Evolutionary conservation across 2,797 vertebrate genomes (phyloP).

Genomic region (Heteromormyrus szaboi): DNA sequence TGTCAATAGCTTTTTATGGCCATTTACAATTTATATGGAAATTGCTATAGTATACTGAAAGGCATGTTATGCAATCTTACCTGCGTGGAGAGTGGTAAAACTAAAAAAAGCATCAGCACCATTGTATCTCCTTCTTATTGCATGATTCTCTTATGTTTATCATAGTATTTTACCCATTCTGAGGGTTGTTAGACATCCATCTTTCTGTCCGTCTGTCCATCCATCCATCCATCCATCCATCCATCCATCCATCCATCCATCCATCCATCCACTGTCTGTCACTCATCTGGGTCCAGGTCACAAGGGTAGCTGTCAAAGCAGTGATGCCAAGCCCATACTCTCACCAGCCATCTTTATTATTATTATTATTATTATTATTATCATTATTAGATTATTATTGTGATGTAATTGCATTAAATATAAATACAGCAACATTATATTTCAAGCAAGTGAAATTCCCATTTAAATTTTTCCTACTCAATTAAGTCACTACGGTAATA

Average conservation of each 20-base stretch:
- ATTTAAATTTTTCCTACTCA: not conserved
- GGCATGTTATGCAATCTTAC: not conserved
- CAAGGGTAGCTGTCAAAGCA: not conserved
- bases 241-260: not conserved
- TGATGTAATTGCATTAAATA: not conserved
- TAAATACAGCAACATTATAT: not conserved
- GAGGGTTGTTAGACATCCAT: not conserved
- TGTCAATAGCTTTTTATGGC: not conserved
- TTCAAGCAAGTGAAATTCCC: not conserved
- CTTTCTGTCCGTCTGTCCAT: not conserved
- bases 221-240: not conserved
- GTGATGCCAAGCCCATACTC: not conserved
- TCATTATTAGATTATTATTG: not conserved
- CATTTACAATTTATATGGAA: slow-evolving; percentile 1
- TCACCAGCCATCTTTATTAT: not conserved
- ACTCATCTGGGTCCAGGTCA: not conserved
- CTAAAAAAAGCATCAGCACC: not conserved
- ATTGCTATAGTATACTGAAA: not conserved
- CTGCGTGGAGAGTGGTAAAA: not conserved
- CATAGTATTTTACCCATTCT: not conserved
- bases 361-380: not conserved
- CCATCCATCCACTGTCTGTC: not conserved
- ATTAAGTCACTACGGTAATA: not conserved
- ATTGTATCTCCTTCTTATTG: not conserved
- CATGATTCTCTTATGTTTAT: not conserved